Evolutionary conservation across 2,888 invertebrate species (phyloP).

Genomic region (Neelides folsomi): DNA sequence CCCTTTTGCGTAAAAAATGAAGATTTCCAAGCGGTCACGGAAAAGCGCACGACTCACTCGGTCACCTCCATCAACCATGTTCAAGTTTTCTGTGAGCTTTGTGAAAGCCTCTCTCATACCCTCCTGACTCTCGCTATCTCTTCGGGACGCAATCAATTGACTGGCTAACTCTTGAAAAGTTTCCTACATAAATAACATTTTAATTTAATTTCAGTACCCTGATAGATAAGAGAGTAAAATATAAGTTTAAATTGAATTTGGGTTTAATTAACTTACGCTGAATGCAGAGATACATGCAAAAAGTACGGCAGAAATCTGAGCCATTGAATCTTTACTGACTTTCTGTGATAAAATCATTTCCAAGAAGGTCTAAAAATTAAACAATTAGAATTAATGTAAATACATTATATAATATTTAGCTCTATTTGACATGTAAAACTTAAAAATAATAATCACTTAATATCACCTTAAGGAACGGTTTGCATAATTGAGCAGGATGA

Average conservation of each 20-base stretch:
- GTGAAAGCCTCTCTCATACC: constrained; percentile 23
- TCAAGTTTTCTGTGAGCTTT: constrained; percentile 23
- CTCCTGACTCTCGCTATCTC: constrained; percentile 17
- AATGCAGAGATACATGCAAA: constrained; percentile 55
- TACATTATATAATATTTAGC: no score
- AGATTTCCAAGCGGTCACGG: constrained; percentile 27
- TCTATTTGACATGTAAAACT: no score
- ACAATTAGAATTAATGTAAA: constrained; percentile 3
- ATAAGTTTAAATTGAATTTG: constrained; percentile 1
- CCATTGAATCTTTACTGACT: constrained; percentile 50
- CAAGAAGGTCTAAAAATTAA: constrained; percentile 45
- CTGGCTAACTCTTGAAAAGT: constrained; percentile 23
- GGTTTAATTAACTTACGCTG: constrained; percentile 37
- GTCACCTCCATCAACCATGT: constrained; percentile 28
- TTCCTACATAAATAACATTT: constrained; percentile 14
- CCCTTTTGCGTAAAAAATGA: constrained; percentile 28
- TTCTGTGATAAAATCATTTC: constrained; percentile 52
- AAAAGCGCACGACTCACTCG: constrained; percentile 26
- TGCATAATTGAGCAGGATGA: constrained; percentile 21
- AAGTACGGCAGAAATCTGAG: constrained; percentile 47
- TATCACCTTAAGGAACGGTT: constrained; percentile 24
- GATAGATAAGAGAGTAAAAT: background rate
- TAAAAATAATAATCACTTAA: background rate
- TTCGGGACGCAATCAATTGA: constrained; percentile 23
- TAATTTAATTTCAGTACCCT: no score